Evolutionary conservation across 2,797 vertebrate species (phyloP), one percentile per base, ranked within the genome.

Genomic region (Cephalopachus bancanus): DNA sequence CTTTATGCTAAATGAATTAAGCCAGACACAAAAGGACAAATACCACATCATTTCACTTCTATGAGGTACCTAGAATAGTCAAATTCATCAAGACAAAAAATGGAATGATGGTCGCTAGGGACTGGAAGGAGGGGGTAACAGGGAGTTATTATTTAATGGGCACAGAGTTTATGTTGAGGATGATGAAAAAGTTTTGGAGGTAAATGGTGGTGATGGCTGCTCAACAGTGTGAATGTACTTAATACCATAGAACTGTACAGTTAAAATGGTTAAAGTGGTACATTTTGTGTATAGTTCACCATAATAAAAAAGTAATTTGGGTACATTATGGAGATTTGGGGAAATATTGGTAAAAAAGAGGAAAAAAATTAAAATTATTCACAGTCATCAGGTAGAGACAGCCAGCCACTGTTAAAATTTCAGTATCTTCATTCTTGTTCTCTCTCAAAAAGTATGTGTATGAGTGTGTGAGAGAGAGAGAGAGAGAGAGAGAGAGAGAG

Each of bases 241-340:
- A 49, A 69, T 26, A 15, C 24, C 75, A 59, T 33, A 83, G 64
- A 94, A 72, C 33, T 15, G 5, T 37, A 53, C n/a, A 17, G n/a
- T 62, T 64, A 59, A 79, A 91, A 59, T 16, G 26, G 30, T 86
- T 65, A 55, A 89, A 80, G 80, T 55, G 30, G n/a, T 37, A 74
- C 44, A 8, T 49, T 64, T 87, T 90, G 69, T 37, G 16, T 33
- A 1, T 93, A 74, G 67, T 93, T 93, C 37, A 59, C 37, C 10
- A 24, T 3, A 16, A 51, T n/a, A 69, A 85, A 83, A 83, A 72
- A n/a, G 30, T 79, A 92, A 59, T 83, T 79, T 81, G 51, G 11
- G 15, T 88, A 5, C 62, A 65, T 65, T 94, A 37, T 30, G 28
- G 75, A 91, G 20, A 91, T 71, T 93, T 93, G 89, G 75, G n/a